Evolutionary conservation across 2,113 vertebrate species (phyloP).

Genomic region (Macquaria australasica): DNA sequence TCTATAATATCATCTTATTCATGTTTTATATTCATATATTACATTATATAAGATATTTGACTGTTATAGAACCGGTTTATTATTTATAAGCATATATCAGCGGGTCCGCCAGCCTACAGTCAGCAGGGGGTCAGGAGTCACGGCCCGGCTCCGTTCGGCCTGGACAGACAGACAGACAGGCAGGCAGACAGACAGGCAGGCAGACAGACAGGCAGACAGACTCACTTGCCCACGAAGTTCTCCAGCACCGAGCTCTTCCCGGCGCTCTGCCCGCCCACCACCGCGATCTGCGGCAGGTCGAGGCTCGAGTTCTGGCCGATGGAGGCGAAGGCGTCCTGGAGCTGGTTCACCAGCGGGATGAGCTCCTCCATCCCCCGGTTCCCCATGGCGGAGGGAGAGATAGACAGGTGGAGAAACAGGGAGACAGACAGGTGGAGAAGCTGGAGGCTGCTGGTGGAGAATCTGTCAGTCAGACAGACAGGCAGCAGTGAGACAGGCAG

Average conservation of each 20-base stretch:
- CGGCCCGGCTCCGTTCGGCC: background rate
- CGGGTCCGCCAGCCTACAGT: background rate
- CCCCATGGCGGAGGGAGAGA: conserved; percentile 84
- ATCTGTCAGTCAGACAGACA: background rate
- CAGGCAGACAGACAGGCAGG: background rate
- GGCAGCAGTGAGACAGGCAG: background rate
- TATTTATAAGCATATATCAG: background rate
- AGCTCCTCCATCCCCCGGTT: conserved; percentile 98
- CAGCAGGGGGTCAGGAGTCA: background rate
- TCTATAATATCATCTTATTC: too few species aligned
- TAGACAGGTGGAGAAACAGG: background rate
- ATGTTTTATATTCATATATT: too few species aligned
- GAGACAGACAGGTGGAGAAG: background rate
- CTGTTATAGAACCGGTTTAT: too few species aligned
- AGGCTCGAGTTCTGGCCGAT: conserved; percentile 94
- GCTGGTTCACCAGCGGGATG: conserved; percentile 93
- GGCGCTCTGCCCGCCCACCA: conserved; percentile 96
- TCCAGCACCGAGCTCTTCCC: conserved; percentile 98
- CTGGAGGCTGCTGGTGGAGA: background rate
- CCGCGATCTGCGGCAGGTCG: conserved; percentile 96
- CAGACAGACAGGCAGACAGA: background rate
- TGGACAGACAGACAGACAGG: background rate
- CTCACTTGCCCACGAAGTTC: conserved; percentile 97
- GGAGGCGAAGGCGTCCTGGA: conserved; percentile 94
- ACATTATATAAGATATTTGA: too few species aligned